Base-by-base conservation (phyloP, 2,113 vertebrate genomes). In the Redunca redunca region DNA sequence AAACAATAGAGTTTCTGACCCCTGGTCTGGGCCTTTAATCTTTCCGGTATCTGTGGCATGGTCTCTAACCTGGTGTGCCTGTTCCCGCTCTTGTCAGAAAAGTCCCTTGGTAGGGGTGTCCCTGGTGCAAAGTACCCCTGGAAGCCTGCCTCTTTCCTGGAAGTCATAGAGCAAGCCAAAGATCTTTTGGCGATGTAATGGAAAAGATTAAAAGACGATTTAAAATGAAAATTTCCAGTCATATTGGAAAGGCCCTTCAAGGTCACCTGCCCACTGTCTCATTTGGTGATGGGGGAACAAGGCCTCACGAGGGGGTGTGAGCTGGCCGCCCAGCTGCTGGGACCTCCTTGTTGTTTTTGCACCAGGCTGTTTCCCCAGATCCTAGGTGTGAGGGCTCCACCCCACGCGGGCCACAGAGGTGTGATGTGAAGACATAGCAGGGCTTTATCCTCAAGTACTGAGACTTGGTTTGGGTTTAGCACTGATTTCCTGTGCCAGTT, bases 181-280 rank as follows among this genome's bases (percentile, higher is more conserved):
- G 71, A 28, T 36, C 71, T 6, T 84, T 55, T 80, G 92, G 28
- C 43, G 11, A 52, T 0, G 0, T 25, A 53, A 62, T 52, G 16
- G 62, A 90, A 88, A 57, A 93, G 33, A 77, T 74, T 90, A 48
- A 90, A 64, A 77, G 16, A 64, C 26, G 48, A 87, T 77, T 90
- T 74, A 62, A 43, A 74, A 36, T 60, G 36, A 81, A 57, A 95
- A 50, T 74, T 58, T 81, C 48, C 30, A 40, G 57, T 74, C 16
- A 25, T 36, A 15, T 14, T 48, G 52, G 58, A 78, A 74, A 96
- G 80, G 28, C 33, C 36, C 36, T 87, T 57, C 16, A 8, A 62
- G 33, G 60, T 62, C 50, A 90, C 48, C 58, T 46, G 95, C 23
- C 33, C 1, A 9, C 36, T 89, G 14, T 53, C 28, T 67, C 5